Percentiles rank a stretch among this genome's conserved stretches.
Evolutionary conservation across 2,888 invertebrate genomes (phyloP).

Genomic region (Tubulanus polymorphus): DNA sequence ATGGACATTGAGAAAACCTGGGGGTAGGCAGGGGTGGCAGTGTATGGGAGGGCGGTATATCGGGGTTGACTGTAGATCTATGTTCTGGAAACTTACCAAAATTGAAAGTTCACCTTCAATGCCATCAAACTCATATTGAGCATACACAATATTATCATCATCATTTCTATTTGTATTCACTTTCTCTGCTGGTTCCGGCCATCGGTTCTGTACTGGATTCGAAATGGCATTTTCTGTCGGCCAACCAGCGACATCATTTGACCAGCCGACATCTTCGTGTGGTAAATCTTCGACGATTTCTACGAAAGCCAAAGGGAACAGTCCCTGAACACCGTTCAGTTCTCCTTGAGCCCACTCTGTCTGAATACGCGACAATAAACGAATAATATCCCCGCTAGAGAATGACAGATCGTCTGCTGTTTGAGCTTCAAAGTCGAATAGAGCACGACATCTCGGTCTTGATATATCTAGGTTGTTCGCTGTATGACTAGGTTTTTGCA

Average conservation of each 20-base stretch:
- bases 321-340: constrained; percentile 35
- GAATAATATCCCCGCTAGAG: constrained; percentile 39
- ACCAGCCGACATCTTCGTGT: too few species aligned
- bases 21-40: too few species aligned
- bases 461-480: too few species aligned
- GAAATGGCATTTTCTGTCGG: neutral
- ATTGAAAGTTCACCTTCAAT: constrained; percentile 27
- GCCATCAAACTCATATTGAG: constrained; percentile 33
- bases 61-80: neutral
- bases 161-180: neutral
- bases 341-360: constrained; percentile 45
- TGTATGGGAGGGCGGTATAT: neutral
- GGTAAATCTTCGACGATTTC: constrained; percentile 44
- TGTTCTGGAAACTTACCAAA: neutral
- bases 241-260: neutral
- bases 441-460: constrained; percentile 40
- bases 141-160: neutral
- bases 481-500: too few species aligned
- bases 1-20: too few species aligned
- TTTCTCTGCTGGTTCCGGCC: too few species aligned
- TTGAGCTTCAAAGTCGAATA: constrained; percentile 45
- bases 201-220: too few species aligned
- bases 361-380: constrained; percentile 28
- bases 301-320: constrained; percentile 55
- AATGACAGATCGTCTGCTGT: constrained; percentile 35